Conservation (phyloP, 2,797 vertebrate genomes). For the Bufotes viridis region DNA sequence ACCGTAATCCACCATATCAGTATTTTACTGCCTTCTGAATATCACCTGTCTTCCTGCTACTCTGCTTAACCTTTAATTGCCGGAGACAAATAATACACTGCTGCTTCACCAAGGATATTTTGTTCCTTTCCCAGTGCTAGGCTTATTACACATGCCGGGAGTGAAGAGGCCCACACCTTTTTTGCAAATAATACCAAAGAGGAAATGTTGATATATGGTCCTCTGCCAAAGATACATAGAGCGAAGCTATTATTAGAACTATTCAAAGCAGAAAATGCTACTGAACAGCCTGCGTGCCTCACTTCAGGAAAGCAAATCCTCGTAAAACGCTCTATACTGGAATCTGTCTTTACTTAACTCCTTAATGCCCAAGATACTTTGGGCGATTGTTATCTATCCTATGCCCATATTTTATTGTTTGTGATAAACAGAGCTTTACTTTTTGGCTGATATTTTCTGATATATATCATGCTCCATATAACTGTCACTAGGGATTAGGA, state of each 20-base stretch:
- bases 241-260: conserved; percentile 57
- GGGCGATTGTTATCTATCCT: neutral
- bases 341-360: neutral
- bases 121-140: neutral
- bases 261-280: neutral
- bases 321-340: neutral
- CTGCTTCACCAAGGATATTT: neutral
- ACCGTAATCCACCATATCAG: neutral
- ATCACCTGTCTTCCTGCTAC: neutral
- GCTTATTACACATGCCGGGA: conserved; percentile 3
- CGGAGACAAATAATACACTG: neutral
- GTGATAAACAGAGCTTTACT: too few species aligned
- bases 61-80: neutral
- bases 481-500: too few species aligned
- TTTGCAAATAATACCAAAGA: conserved; percentile 59
- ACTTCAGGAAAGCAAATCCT: neutral
- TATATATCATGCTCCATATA: too few species aligned
- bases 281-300: neutral
- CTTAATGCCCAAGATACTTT: neutral
- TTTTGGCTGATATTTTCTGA: too few species aligned
- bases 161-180: conserved; percentile 50
- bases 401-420: too few species aligned
- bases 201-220: conserved; percentile 24
- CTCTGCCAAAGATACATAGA: conserved; percentile 55
- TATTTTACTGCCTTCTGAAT: neutral